A percentile compares a stretch with the other conserved stretches of the same genome.
Evolutionary conservation across 2,888 invertebrate genomes (phyloP).

Genomic region (Eutolmus rufibarbis): DNA sequence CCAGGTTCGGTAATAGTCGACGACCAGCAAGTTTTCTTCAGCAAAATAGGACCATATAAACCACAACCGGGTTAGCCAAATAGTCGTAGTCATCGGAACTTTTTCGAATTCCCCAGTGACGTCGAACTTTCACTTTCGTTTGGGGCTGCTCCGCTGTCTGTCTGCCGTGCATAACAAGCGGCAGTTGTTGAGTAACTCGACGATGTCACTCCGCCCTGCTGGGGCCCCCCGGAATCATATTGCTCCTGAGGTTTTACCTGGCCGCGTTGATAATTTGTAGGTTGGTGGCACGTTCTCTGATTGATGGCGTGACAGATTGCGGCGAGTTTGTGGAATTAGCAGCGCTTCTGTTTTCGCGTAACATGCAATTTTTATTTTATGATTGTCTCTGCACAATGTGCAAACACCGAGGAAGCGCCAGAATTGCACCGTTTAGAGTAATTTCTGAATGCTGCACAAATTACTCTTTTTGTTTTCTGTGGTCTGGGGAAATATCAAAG

Average conservation of each 20-base stretch:
- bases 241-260: neutral
- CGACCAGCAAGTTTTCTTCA: neutral
- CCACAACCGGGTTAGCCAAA: neutral
- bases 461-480: neutral
- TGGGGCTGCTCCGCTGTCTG: neutral
- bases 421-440: neutral
- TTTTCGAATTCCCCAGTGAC: neutral
- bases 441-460: neutral
- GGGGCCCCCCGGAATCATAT: neutral
- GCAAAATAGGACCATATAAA: neutral
- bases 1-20: neutral
- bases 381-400: neutral
- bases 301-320: neutral
- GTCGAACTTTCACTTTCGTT: conserved; percentile 19
- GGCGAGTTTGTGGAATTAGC: neutral
- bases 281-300: neutral
- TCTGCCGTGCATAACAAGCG: neutral
- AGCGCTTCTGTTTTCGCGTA: neutral
- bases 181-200: neutral
- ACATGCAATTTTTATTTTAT: neutral
- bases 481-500: neutral
- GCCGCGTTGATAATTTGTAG: neutral
- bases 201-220: neutral
- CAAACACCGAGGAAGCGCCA: neutral
- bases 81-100: neutral